Base-by-base conservation (phyloP, 2,888 invertebrate genomes). In the Mimachlamys varia region DNA sequence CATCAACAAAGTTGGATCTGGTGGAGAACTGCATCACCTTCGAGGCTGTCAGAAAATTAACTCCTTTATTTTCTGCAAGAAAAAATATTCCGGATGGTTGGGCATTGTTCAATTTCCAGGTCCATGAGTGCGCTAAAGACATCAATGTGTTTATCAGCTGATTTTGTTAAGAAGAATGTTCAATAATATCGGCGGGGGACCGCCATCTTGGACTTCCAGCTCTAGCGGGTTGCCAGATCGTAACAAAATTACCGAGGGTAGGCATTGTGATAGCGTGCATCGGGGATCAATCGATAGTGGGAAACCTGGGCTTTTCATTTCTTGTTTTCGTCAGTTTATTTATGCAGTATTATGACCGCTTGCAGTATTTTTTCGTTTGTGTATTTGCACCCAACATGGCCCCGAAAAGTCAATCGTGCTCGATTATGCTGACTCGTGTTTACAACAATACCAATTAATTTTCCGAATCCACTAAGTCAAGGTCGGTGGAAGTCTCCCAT, bases 1-100 rank as follows among this genome's bases (percentile, higher is more conserved):
- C 95, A 95, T 95, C 95, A 95, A 95, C 95, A 95, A 95, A 94
- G 94, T 93, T 94, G 92, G 89, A 88, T 89, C 87, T 90, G 87
- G 44, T 87, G 87, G 89, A 91, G 89, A 91, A 89, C 91, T 88
- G 91, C 92, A 91, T 92, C 90, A 88, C 89, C 90, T 89, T 88
- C 88, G 88, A 90, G 89, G 88, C 37, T 87, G 88, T 53, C 38
- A 89, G 87, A 87, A 76, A 89, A 27, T 58, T 76, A 88, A 58
- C 87, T 88, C 49, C 62, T 88, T 89, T 88, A 87, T 91, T 87
- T 76, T 89, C 50, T 76, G 62, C 90, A 87, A 62, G 88, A 76
- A 76, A 87, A 53, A 89, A 76, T 50, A 58, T 87, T 76, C 88
- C 89, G 87, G 88, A 89, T 89, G 89, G 89, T 91, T 89, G 90